Evolutionary conservation across 1,140 invertebrate genomes (phyloP), one percentile per base, ranked within the genome.

Genomic region (Zophobas atratus): DNA sequence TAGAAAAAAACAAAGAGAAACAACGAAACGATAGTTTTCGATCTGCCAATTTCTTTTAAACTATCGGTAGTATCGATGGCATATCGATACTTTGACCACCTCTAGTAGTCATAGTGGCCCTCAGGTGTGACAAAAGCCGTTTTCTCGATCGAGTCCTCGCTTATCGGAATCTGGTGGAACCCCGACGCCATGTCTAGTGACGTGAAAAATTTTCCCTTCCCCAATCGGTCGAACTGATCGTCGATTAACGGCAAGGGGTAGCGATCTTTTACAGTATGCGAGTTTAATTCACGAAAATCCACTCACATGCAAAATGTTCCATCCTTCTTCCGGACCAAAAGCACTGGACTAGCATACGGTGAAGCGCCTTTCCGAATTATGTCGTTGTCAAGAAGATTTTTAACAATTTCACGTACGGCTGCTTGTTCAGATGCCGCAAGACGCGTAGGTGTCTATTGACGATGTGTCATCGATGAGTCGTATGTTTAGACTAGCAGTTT

Each of bases 341-440:
- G 20, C 34, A 81, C 79, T 8, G 83, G 82, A 49, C 81, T 83
- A 35, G 41, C 55, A 76, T 85, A 91, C 2, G 86, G 84, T 3
- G 84, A 86, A 1, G 34, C 57, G 5, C 32, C 6, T 63, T 63
- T 36, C 20, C 57, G 6, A 35, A 63, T 41, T 6, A 63, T 20
- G 84, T 20, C 33, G 51, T 33, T 53, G 4, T 33, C 5, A 4
- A 53, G 33, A 4, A 53, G 33, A 20, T 53, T 33, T 1, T 53
- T 3, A 1, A 53, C n/a, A n/a, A 20, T 1, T 1, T 53, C 51
- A 35, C 39, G 57, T 35, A 38, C 57, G 0, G 5, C 33, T 8
- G 5, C 5, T 34, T 20, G 0, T 63, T 63, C 36, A 3, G 5
- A 4, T 8, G 3, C 3, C 51, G 51, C 20, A 4, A 53, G 4